Base-by-base conservation (phyloP, 1,140 invertebrate species). In the Ceratosolen fusciceps region DNA sequence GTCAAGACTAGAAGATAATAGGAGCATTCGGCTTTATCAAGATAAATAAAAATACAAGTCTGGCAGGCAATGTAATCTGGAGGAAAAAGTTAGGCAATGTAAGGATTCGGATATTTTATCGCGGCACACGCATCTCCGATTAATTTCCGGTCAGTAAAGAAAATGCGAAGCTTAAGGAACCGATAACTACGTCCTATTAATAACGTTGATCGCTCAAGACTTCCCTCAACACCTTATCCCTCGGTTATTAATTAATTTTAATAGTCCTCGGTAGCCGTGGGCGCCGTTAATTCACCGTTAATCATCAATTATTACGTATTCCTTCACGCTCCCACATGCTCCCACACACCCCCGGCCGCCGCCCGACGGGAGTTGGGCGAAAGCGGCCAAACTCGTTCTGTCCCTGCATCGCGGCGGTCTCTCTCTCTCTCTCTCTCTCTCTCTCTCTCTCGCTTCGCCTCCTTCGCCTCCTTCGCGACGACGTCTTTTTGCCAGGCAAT, bases 231-330 rank as follows among this genome's bases (percentile, higher is more conserved):
- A 29, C 39, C 49, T 70, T 85, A 85, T 80, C 80, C 77, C 81
- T 81, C 82, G 79, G 79, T 85, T 88, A 88, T 88, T 85, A 87
- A 88, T 88, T 88, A 84, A 85, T 86, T 87, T 87, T 89, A 86
- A 88, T 88, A 87, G 87, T 79, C 82, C 83, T 79, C 60, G 4
- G 7, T 43, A 70, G 9, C 37, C 39, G 43, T n/a, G n/a, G n/a
- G 7, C 72, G 49, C 12, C 80, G 77, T 65, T 58, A 68, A 81
- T 82, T 83, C 79, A 68, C 82, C 83, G 80, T 81, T 86, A 86
- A 88, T 86, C 84, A 84, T 88, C 85, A 87, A 87, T 88, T 88
- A 88, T 86, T 83, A 80, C 82, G 74, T 83, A 83, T 77, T 80
- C 80, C 74, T 24, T 68, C 16, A 65, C 56, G 77, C 80, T 56